A percentile compares a stretch with the other conserved stretches of the same genome.
Evolutionary conservation across 1,140 invertebrate genomes (phyloP).

Genomic region (Drosophila sproati): DNA sequence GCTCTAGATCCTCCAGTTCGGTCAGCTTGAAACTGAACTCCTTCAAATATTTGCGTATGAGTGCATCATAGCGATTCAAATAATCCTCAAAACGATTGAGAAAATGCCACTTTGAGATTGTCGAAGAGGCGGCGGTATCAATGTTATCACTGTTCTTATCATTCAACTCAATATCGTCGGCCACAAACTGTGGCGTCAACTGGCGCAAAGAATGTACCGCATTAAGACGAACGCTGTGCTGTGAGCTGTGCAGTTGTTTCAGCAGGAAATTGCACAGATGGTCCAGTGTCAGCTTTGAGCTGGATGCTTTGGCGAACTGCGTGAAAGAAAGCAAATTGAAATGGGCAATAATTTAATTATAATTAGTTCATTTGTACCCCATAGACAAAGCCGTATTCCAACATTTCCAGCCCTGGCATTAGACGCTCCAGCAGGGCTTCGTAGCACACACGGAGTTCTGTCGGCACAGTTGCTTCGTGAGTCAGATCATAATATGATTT

Average conservation of each 20-base stretch:
- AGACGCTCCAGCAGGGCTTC: conserved; percentile 52
- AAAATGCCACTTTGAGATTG: conserved; percentile 71
- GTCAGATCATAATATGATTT: conserved; percentile 85
- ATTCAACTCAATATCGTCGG: conserved; percentile 69
- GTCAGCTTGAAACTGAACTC: conserved; percentile 81
- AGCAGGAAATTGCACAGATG: conserved; percentile 77
- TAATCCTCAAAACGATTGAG: conserved; percentile 86
- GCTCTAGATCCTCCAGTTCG: conserved; percentile 69
- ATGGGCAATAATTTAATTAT: neutral
- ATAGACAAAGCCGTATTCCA: conserved; percentile 71
- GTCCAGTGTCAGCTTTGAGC: conserved; percentile 58
- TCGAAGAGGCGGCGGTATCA: conserved; percentile 19
- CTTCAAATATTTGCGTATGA: conserved; percentile 66
- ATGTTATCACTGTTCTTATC: conserved; percentile 66
- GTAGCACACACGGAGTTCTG: conserved; percentile 49
- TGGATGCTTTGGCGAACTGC: conserved; percentile 68
- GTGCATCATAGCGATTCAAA: conserved; percentile 77
- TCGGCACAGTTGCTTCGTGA: conserved; percentile 48
- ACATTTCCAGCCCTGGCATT: conserved; percentile 53
- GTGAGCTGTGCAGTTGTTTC: conserved; percentile 58
- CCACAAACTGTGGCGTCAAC: conserved; percentile 68
- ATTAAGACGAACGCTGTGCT: conserved; percentile 58
- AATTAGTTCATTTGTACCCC: conserved; percentile 40
- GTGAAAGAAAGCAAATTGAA: neutral
- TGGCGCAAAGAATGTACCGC: conserved; percentile 60